Evolutionary conservation across 2,888 invertebrate species (phyloP).

Genomic region (Hermodice carunculata): DNA sequence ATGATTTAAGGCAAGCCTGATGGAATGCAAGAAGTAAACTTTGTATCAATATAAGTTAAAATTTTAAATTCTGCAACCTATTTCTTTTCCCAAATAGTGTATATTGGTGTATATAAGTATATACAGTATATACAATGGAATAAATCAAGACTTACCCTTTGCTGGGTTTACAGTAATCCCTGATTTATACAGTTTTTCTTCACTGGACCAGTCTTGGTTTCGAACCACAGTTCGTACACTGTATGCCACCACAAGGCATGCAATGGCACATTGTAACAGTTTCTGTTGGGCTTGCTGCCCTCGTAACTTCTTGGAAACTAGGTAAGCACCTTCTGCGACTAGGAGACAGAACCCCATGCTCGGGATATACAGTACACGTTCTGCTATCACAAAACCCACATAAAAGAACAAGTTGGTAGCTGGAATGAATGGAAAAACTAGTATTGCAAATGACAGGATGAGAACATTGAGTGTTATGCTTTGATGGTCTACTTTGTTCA

Average conservation of each 20-base stretch:
- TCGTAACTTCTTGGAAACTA: slow-evolving; percentile 41
- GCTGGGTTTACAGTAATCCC: slow-evolving; percentile 94
- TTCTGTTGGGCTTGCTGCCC: slow-evolving; percentile 2
- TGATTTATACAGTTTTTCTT: slow-evolving; percentile 92
- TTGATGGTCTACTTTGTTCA: background rate
- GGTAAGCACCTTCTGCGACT: slow-evolving; percentile 74
- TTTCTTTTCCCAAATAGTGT: no score
- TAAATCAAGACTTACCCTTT: slow-evolving; percentile 85
- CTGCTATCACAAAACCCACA: slow-evolving; percentile 98
- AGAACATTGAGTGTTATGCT: slow-evolving; percentile 26
- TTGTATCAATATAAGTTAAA: no score
- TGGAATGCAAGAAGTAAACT: no score
- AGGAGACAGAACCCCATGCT: slow-evolving; percentile 95
- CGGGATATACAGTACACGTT: slow-evolving; percentile 94
- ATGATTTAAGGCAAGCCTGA: no score
- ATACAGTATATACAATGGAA: no score
- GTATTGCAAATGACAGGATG: slow-evolving; percentile 75
- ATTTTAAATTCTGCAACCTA: no score
- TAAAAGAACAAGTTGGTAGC: slow-evolving; percentile 97
- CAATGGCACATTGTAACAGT: slow-evolving; percentile 29
- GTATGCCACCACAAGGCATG: slow-evolving; percentile 57
- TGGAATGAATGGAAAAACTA: slow-evolving; percentile 93
- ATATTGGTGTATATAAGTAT: no score
- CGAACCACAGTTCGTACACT: slow-evolving; percentile 80
- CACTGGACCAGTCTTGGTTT: slow-evolving; percentile 92